Conservation (phyloP, 2,888 invertebrate genomes). For the Drosophila prolongata region DNA sequence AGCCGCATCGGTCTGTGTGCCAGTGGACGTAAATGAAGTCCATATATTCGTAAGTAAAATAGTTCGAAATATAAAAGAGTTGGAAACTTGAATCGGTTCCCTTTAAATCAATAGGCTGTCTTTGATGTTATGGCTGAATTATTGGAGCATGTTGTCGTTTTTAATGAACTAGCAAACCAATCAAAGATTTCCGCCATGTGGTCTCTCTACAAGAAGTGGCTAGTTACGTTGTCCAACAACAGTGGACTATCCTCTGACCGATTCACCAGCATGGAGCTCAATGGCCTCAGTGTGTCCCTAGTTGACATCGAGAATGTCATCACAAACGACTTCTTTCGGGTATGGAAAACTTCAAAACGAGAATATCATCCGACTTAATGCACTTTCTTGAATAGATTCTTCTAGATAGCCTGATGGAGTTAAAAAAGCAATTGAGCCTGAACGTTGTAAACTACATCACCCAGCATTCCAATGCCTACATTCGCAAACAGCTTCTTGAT, state of each 20-base stretch:
- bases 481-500: slow-evolving; percentile 45
- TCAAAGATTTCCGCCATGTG: slow-evolving; percentile 87
- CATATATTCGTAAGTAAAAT: slow-evolving; percentile 58
- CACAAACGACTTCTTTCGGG: slow-evolving; percentile 61
- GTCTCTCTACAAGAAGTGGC: slow-evolving; percentile 90
- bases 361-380: neutral
- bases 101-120: slow-evolving; percentile 66
- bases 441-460: slow-evolving; percentile 56
- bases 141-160: slow-evolving; percentile 87
- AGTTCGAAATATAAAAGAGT: neutral
- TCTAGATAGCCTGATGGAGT: slow-evolving; percentile 52
- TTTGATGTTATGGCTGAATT: slow-evolving; percentile 88
- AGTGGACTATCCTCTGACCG: slow-evolving; percentile 86
- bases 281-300: slow-evolving; percentile 89
- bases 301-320: slow-evolving; percentile 85
- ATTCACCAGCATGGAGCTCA: slow-evolving; percentile 86
- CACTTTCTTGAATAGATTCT: slow-evolving; percentile 40
- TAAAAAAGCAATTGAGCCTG: slow-evolving; percentile 56
- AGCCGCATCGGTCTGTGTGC: slow-evolving; percentile 88
- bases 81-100: no score
- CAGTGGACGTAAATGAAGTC: slow-evolving; percentile 53
- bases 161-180: slow-evolving; percentile 84
- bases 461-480: slow-evolving; percentile 61
- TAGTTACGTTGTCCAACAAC: slow-evolving; percentile 89
- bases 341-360: slow-evolving; percentile 1